A percentile compares a stretch with the other conserved stretches of the same genome.
These are phyloP conservation scores for Polylopha cassiicola DNA, from an alignment of 2,888 invertebrate species.

Conservation along the genomic window DNA sequence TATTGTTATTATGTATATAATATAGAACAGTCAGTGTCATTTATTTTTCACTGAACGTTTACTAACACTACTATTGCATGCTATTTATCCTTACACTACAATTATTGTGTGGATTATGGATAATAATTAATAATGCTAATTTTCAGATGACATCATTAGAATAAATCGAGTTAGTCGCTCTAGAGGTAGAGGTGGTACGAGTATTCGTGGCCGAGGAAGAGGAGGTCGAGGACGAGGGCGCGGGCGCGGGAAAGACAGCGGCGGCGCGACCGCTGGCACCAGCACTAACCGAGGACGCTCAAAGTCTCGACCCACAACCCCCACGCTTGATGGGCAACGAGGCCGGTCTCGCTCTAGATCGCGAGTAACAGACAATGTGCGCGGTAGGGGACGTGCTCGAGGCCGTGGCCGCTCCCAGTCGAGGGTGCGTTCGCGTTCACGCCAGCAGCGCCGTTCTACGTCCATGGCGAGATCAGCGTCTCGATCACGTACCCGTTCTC, in stretches of 20 bases:
- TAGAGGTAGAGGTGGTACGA: slow-evolving; percentile 36
- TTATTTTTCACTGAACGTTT: no score
- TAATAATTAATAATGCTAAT: background rate
- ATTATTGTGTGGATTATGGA: background rate
- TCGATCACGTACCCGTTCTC: slow-evolving; percentile 29
- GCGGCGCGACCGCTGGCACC: slow-evolving; percentile 31
- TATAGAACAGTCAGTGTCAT: no score
- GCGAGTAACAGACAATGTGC: slow-evolving; percentile 41
- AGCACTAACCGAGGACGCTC: slow-evolving; percentile 22
- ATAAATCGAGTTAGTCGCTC: slow-evolving; percentile 42
- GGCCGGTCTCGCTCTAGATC: slow-evolving; percentile 29
- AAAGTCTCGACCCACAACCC: slow-evolving; percentile 41
- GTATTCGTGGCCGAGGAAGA: slow-evolving; percentile 20
- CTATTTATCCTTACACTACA: background rate
- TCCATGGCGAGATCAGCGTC: slow-evolving; percentile 26
- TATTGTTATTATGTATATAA: no score
- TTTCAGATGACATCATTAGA: slow-evolving; percentile 19
- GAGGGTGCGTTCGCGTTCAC: slow-evolving; percentile 37
- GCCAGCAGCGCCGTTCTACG: slow-evolving; percentile 39
- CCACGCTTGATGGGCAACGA: slow-evolving; percentile 25
- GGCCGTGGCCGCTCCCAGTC: slow-evolving; percentile 35
- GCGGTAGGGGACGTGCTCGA: slow-evolving; percentile 36
- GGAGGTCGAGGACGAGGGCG: slow-evolving; percentile 36
- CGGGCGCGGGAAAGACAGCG: slow-evolving; percentile 44
- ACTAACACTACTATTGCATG: no score